These are phyloP conservation scores for Phorcus lineatus DNA, from an alignment of 2,888 invertebrate genomes.

Conservation along the genomic window DNA sequence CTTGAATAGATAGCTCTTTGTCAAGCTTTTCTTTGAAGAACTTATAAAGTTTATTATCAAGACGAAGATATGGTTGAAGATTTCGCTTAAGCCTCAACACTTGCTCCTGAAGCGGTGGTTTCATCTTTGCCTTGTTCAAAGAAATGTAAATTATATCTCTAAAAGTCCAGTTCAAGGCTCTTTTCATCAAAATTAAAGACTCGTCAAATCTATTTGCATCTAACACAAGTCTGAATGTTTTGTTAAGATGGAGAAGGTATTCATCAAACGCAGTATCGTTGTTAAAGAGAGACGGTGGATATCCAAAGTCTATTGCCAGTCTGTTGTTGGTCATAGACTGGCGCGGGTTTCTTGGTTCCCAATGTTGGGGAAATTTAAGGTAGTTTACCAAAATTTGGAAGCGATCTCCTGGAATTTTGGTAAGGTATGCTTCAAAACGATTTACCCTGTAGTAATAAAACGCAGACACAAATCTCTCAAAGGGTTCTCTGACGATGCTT, in stretches of 20 bases:
- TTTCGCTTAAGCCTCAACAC: neutral
- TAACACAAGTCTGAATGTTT: neutral
- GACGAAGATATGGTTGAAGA: neutral
- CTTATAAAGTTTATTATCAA: neutral
- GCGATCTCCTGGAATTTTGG: neutral
- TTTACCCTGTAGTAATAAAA: conserved; percentile 39
- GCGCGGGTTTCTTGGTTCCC: conserved; percentile 34
- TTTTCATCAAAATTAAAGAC: neutral
- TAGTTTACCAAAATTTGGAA: conserved; percentile 37
- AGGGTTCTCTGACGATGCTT: conserved; percentile 55
- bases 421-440: neutral
- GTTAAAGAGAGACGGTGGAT: conserved; percentile 34
- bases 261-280: neutral
- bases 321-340: conserved; percentile 51
- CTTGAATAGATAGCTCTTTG: neutral
- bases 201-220: neutral
- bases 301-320: conserved; percentile 52
- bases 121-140: neutral
- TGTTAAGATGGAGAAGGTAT: neutral
- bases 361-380: conserved; percentile 43
- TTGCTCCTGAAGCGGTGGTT: neutral
- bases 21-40: neutral
- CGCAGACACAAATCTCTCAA: conserved; percentile 48
- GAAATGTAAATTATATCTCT: neutral
- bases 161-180: neutral